These are phyloP conservation scores for Aeoliscus strigatus DNA, from an alignment of 2,797 vertebrate genomes.

Conservation along the genomic window DNA sequence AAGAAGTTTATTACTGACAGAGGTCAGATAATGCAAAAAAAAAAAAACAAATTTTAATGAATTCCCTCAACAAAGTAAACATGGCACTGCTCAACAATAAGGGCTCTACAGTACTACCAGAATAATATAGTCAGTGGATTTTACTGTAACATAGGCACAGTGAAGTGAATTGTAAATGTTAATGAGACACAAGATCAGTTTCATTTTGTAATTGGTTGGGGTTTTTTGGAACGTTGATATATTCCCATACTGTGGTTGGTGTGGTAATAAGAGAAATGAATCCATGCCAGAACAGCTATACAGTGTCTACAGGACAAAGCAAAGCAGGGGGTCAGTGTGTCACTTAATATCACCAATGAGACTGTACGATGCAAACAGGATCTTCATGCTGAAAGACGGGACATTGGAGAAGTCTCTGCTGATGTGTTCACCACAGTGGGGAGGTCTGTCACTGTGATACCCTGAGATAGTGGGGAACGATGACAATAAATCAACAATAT, in stretches of 20 bases:
- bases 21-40: too few species aligned
- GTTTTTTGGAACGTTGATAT: constrained; percentile 5
- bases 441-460: neutral
- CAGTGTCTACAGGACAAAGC: constrained; percentile 20
- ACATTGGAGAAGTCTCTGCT: constrained; percentile 30
- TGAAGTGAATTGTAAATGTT: too few species aligned
- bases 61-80: too few species aligned
- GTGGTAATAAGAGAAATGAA: constrained; percentile 7
- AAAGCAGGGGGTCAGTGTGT: constrained; percentile 9
- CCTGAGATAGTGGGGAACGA: too few species aligned
- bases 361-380: constrained; percentile 23
- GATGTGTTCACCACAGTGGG: too few species aligned
- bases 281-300: constrained; percentile 2
- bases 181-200: too few species aligned
- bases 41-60: too few species aligned
- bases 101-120: too few species aligned
- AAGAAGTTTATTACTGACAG: too few species aligned
- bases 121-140: neutral
- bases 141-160: neutral
- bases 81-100: too few species aligned
- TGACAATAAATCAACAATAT: too few species aligned
- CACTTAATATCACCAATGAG: constrained; percentile 19
- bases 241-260: neutral
- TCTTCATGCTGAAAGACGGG: constrained; percentile 12
- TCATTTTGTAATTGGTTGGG: neutral